A percentile compares a stretch with the other conserved stretches of the same genome.
These are phyloP conservation scores for Hemichromis elongatus DNA, from an alignment of 2,113 vertebrate genomes.

Conservation along the genomic window DNA sequence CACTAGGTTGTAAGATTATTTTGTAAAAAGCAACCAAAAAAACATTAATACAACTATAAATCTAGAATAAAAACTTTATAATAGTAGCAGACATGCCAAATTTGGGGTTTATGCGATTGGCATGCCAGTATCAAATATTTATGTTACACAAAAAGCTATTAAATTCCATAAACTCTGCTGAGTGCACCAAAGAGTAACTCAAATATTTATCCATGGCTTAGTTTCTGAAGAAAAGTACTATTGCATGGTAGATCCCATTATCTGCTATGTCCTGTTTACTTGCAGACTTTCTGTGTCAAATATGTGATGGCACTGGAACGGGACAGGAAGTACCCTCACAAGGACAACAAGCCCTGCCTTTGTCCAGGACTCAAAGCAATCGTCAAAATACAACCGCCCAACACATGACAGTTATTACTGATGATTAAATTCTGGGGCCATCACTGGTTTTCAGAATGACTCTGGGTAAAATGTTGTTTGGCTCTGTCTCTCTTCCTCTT, in stretches of 20 bases:
- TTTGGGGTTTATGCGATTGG: neutral
- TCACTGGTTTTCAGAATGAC: conserved; percentile 3
- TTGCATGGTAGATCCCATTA: neutral
- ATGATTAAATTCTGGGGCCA: conserved; percentile 54
- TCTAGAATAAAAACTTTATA: neutral
- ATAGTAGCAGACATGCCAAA: neutral
- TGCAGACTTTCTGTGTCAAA: neutral
- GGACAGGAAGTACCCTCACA: conserved; percentile 27
- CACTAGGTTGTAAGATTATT: neutral
- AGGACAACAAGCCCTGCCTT: conserved; percentile 55
- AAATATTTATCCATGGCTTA: neutral
- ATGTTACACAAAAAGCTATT: neutral
- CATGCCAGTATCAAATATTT: neutral
- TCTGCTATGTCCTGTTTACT: conserved; percentile 43
- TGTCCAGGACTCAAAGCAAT: conserved; percentile 55
- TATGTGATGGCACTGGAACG: neutral
- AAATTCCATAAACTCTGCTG: neutral
- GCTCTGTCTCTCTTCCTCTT: neutral
- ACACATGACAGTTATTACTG: conserved; percentile 70
- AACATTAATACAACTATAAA: neutral
- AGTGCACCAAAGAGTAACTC: neutral
- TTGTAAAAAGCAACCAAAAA: neutral
- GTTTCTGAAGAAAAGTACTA: neutral
- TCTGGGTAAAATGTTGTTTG: conserved; percentile 30
- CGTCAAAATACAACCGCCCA: conserved; percentile 25